phyloP scores from a whole-genome alignment of 1,140 invertebrate genomes.

The Odontomachus brunneus region DNA sequence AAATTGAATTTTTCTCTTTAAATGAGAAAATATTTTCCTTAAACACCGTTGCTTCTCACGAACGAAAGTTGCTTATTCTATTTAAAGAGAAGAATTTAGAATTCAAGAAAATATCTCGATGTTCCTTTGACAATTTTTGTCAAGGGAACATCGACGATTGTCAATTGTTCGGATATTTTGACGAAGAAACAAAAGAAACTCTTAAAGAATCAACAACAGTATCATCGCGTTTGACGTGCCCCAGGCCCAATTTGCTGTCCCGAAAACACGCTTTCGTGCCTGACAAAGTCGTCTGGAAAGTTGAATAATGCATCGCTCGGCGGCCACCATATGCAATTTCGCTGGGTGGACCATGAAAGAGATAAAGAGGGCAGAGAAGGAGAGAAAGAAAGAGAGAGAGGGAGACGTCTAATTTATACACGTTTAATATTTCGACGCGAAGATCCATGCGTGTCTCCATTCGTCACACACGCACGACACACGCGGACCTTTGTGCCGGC shows the following conservation, averaged over 20 bases:
- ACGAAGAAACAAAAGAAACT: no score
- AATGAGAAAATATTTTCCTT: no score
- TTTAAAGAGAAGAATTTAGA: no score
- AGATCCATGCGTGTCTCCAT: neutral
- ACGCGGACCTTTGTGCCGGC: neutral
- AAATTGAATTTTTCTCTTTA: no score
- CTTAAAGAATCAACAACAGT: no score
- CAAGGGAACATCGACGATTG: no score
- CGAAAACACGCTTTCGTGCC: slow-evolving; percentile 33
- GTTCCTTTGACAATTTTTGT: no score
- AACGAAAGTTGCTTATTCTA: no score
- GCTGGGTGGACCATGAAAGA: neutral
- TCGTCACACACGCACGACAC: neutral
- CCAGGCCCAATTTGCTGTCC: neutral
- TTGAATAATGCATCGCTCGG: slow-evolving; percentile 36
- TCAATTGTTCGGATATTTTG: no score
- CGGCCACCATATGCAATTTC: slow-evolving; percentile 1
- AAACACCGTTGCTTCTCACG: no score
- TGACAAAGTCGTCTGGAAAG: neutral
- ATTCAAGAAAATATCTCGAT: no score
- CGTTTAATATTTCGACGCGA: slow-evolving; percentile 13
- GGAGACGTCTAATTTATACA: neutral
- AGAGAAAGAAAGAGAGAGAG: neutral
- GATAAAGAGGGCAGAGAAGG: neutral
- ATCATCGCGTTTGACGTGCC: neutral